Base-by-base conservation (phyloP, 2,888 invertebrate genomes). In the Sphaerophoria rueppellii region DNA sequence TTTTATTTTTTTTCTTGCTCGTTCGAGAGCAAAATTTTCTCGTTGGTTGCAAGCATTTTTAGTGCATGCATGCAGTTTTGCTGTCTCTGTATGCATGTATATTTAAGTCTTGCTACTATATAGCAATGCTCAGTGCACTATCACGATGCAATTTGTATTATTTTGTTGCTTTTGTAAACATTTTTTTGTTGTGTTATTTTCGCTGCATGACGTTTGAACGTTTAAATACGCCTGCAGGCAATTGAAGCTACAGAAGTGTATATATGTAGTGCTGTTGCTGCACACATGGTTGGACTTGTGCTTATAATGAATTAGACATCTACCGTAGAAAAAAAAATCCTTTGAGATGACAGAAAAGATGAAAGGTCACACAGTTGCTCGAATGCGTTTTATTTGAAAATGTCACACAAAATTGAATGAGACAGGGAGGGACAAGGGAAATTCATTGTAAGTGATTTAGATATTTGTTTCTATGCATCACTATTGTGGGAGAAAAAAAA, bases 361-460 rank as follows among this genome's bases (percentile, higher is more conserved):
- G 67, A 83, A 83, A 83, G 83, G 83, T 83, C 83, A 83, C 46
- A 61, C 72, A 69, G 72, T 75, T 75, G 63, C 73, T 79, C 14
- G 48, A 74, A 54, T 83, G 75, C 71, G 80, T 80, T 67, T 80
- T 72, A 61, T 61, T 75, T 7, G 60, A 69, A 83, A 83, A 80
- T 79, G 75, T 80, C 75, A 80, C 65, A 79, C 65, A 79, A 54
- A 12, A 50, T 55, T 9, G 48, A 32, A 9, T 34, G 63, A 52
- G 52, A 48, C 14, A n/a, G 69, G 14, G 35, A 48, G 60, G 48
- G 4, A 46, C 57, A 6, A 34, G 40, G 50, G 34, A 71, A 54
- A 75, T 79, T 61, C 24, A 67, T 61, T 83, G 48, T 71, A 79
- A 83, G 54, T 79, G 74, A 48, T 71, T 79, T 67, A 79, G n/a